Conservation (phyloP, 1,140 invertebrate species). For the Tetraneura akinire region DNA sequence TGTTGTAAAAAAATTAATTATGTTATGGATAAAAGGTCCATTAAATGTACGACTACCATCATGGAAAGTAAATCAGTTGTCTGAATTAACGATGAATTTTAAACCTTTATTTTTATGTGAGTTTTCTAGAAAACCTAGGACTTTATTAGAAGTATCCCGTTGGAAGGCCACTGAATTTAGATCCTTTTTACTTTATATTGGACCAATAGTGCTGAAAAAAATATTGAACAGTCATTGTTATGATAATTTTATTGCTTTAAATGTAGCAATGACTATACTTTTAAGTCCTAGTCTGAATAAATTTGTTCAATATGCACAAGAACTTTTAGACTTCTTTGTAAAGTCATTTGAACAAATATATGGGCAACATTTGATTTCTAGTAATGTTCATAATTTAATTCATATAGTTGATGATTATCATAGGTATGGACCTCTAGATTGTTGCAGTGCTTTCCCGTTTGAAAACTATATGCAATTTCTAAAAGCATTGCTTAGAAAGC, state of each 20-base stretch:
- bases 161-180: constrained; percentile 59
- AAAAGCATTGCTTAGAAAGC: constrained; percentile 9
- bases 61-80: background rate
- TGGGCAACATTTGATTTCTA: background rate
- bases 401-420: constrained; percentile 27
- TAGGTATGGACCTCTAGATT: constrained; percentile 12
- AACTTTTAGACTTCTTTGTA: constrained; percentile 12
- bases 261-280: constrained; percentile 58
- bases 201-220: constrained; percentile 56
- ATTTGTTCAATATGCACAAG: background rate
- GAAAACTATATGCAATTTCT: constrained; percentile 33
- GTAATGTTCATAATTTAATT: constrained; percentile 8
- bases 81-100: constrained; percentile 46
- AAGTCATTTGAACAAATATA: constrained; percentile 29
- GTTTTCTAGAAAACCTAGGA: constrained; percentile 25
- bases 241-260: constrained; percentile 59
- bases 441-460: constrained; percentile 28
- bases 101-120: constrained; percentile 53
- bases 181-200: constrained; percentile 59
- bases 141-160: constrained; percentile 4
- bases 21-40: constrained; percentile 54
- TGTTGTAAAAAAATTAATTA: constrained; percentile 58
- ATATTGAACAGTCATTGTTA: background rate
- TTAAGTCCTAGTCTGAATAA: constrained; percentile 16
- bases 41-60: background rate